A percentile compares a stretch with the other conserved stretches of the same genome.
These are phyloP conservation scores for Sarotherodon lohbergeri DNA, from an alignment of 2,113 vertebrate genomes.

Conservation along the genomic window DNA sequence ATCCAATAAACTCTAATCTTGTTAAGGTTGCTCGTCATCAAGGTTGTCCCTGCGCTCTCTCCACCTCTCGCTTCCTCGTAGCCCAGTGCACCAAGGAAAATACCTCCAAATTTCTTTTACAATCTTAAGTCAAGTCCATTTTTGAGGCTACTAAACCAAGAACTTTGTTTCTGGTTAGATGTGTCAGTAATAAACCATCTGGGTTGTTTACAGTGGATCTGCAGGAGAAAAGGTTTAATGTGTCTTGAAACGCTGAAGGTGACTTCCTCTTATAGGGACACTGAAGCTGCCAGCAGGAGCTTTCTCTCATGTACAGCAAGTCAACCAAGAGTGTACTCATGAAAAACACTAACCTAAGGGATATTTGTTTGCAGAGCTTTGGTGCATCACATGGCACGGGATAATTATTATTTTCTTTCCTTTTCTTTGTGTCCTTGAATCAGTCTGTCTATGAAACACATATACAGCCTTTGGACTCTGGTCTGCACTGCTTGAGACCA, in stretches of 20 bases:
- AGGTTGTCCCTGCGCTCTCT: not conserved
- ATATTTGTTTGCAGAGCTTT: not conserved
- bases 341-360: not conserved
- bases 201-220: not conserved
- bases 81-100: not conserved
- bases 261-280: not conserved
- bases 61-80: not conserved
- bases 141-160: not conserved
- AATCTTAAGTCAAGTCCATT: not conserved
- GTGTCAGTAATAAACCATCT: not conserved
- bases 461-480: conserved; percentile 29
- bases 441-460: not conserved
- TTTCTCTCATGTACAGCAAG: not conserved
- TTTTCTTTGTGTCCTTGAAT: not conserved
- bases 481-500: conserved; percentile 38
- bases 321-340: not conserved
- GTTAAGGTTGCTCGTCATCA: conserved; percentile 35
- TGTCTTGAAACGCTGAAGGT: not conserved
- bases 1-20: conserved; percentile 71
- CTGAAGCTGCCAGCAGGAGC: not conserved
- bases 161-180: not conserved
- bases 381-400: not conserved
- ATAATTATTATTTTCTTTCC: not conserved
- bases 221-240: not conserved
- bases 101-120: not conserved